Conservation (phyloP, 2,113 vertebrate genomes). For the Lepisosteus oculatus region DNA sequence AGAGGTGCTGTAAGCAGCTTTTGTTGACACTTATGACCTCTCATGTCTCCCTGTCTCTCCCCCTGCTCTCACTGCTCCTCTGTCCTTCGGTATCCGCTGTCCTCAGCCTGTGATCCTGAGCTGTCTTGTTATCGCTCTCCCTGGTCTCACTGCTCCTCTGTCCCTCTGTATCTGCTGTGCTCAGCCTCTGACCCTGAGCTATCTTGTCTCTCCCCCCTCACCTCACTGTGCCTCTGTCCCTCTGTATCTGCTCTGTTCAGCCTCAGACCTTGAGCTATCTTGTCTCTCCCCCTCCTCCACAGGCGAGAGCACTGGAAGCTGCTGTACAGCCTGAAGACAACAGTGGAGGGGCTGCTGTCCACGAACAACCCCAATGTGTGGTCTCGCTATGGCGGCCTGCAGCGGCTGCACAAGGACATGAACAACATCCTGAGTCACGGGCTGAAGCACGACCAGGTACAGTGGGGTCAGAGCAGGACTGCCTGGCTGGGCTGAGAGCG, state of each 20-base stretch:
- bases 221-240: slow-evolving; percentile 22
- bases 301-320: slow-evolving; percentile 94
- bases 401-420: slow-evolving; percentile 94
- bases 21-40: background rate
- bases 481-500: background rate
- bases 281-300: slow-evolving; percentile 16
- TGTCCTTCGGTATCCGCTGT: slow-evolving; percentile 27
- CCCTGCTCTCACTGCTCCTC: slow-evolving; percentile 3
- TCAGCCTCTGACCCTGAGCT: background rate
- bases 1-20: background rate
- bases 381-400: slow-evolving; percentile 94
- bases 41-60: background rate
- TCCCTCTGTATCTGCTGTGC: slow-evolving; percentile 26
- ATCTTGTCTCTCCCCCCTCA: background rate
- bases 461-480: slow-evolving; percentile 22
- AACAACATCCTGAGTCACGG: slow-evolving; percentile 90
- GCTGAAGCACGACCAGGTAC: slow-evolving; percentile 87
- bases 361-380: slow-evolving; percentile 92
- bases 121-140: background rate
- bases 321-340: slow-evolving; percentile 90
- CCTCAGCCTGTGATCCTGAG: background rate
- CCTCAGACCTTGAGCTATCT: no score
- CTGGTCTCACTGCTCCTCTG: slow-evolving; percentile 13
- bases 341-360: slow-evolving; percentile 93
- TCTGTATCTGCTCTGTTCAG: slow-evolving; percentile 22